Evolutionary conservation across 2,888 invertebrate genomes (phyloP).

Genomic region (Cheilosia pagana): DNA sequence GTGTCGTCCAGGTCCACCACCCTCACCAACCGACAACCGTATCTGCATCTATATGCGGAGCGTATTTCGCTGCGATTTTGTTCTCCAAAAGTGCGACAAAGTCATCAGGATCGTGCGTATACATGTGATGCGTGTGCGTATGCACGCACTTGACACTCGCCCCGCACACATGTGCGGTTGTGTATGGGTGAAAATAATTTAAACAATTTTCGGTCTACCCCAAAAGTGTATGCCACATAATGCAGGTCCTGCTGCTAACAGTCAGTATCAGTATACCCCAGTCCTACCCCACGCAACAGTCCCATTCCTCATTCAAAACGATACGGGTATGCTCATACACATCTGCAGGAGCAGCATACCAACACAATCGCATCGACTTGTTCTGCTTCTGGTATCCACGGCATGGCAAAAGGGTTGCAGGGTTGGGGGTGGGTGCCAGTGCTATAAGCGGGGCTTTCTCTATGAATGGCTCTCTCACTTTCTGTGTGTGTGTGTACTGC

Average conservation of each 20-base stretch:
- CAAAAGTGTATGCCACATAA: conserved; percentile 75
- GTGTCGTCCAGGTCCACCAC: not conserved
- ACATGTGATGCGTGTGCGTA: conserved; percentile 50
- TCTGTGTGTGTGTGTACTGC: conserved; percentile 32
- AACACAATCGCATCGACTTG: conserved; percentile 40
- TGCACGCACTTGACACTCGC: conserved; percentile 58
- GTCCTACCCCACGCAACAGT: conserved; percentile 69
- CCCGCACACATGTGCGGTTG: conserved; percentile 71
- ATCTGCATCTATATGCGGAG: conserved; percentile 25
- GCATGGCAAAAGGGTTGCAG: conserved; percentile 59
- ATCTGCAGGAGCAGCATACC: conserved; percentile 17
- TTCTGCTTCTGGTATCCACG: conserved; percentile 66
- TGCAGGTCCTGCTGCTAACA: conserved; percentile 74
- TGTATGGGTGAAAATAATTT: conserved; percentile 74
- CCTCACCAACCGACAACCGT: not conserved
- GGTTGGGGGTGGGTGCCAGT: conserved; percentile 37
- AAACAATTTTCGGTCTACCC: conserved; percentile 75
- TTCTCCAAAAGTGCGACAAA: conserved; percentile 72
- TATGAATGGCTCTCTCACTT: not conserved
- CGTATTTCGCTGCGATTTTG: conserved; percentile 59
- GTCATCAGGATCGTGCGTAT: conserved; percentile 62
- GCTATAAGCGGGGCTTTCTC: conserved; percentile 12
- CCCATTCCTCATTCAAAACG: conserved; percentile 20
- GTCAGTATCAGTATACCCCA: conserved; percentile 36
- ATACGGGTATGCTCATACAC: conserved; percentile 7